Conservation (phyloP, 2,888 invertebrate genomes). For the Lamproptera curius region DNA sequence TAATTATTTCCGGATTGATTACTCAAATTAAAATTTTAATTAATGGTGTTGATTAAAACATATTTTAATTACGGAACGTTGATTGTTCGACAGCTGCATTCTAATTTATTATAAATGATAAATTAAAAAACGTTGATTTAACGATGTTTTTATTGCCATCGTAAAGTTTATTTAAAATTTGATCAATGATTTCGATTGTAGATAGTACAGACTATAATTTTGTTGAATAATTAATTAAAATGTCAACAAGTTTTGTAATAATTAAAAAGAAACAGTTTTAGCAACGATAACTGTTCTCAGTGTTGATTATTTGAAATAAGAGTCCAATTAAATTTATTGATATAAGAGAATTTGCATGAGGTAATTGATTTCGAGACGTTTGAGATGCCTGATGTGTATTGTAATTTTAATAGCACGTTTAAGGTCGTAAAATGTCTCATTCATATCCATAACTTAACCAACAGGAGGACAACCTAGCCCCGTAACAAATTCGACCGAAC, state of each 20-base stretch:
- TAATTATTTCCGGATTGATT: too few relatives aligned
- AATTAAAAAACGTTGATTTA: background rate
- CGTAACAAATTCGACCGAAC: constrained; percentile 46
- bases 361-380: background rate
- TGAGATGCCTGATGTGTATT: background rate
- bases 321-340: background rate
- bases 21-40: too few relatives aligned
- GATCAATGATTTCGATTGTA: background rate
- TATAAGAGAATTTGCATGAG: background rate
- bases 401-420: constrained; percentile 1
- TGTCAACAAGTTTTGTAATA: too few relatives aligned
- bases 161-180: background rate
- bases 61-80: too few relatives aligned
- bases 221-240: background rate
- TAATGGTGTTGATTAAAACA: too few relatives aligned
- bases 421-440: background rate
- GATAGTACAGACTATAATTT: background rate
- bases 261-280: background rate
- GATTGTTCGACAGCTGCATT: too few relatives aligned
- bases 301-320: background rate
- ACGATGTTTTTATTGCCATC: background rate
- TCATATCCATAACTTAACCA: background rate
- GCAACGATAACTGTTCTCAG: background rate
- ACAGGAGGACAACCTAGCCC: constrained; percentile 13
- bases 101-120: too few relatives aligned